Base-by-base conservation (phyloP, 2,888 invertebrate species). In the Charanyca ferruginea region DNA sequence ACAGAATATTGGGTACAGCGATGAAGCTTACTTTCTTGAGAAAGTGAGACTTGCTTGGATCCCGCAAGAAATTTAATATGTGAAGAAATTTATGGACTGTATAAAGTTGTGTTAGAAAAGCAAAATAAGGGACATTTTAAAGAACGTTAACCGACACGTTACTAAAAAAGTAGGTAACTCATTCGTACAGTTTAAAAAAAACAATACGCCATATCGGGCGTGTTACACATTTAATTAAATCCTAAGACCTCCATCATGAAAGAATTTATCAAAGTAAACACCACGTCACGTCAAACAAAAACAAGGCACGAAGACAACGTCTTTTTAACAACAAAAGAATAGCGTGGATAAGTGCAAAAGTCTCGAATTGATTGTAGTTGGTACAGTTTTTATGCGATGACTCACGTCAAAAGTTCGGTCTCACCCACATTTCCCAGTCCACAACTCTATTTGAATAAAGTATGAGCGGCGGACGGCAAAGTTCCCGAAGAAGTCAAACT, bases 401-500 rank as follows among this genome's bases (percentile, higher is more conserved):
- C 69, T 84, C 79, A 77, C 77, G 71, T 79, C 76, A 57, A 77
- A 86, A 85, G 71, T 84, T 86, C 69, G 59, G 70, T 77, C 73
- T 81, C 78, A 73, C 81, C 79, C 83, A 83, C 80, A 82, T 83
- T 87, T 79, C 80, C 77, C 79, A 70, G 79, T 77, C 75, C 77
- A 64, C 80, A 77, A 83, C 76, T 81, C 70, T 80, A 83, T 83
- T 83, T 87, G 84, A 87, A 89, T 89, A 89, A 87, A 87, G 83
- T 86, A 87, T 87, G 82, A 85, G 80, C 68, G 55, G 66, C 72
- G 72, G 57, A 54, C 71, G 65, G 76, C 71, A 55, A 83, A 80
- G 68, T 85, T 80, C 63, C 71, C 73, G 66, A 83, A 81, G 74
- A 80, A 80, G 73, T 73, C 73, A 69, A 71, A 79, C 72, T 72